Base-by-base conservation (phyloP, 2,113 vertebrate species). In the Holacanthus passer region DNA sequence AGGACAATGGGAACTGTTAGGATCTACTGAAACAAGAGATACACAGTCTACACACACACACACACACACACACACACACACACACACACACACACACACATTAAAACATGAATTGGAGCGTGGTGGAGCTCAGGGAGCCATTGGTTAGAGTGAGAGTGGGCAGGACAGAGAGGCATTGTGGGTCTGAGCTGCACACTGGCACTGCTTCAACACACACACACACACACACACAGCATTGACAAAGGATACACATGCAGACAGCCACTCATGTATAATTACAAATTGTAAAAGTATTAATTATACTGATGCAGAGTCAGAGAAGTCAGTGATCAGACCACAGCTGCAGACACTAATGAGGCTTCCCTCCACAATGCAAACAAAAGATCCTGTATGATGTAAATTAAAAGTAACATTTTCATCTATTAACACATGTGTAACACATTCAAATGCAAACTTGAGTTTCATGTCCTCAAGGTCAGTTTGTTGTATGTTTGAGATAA, bases 141-240 rank as follows among this genome's bases (percentile, higher is more conserved):
- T 37, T 80, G 80, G 82, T 24, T 68, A 70, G 68, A 80, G 53
- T 64, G 52, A 69, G 73, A 87, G 73, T 87, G 74, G 86, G 86
- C 65, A 55, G 73, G n/a, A 94, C 87, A 94, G 88, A 90, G 85
- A 77, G 56, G 86, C 92, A 93, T 94, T 95, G 91, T 94, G 92
- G 84, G 84, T 85, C 65, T 84, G 90, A 86, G 93, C 92, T 93
- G 91, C 90, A 82, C 58, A 56, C 85, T 92, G 90, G 90, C 91
- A 82, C 70, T 12, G 39, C 35, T 91, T 91, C 87, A 92, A 72
- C 53, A 62, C 60, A 78, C 60, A 80, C 76, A 75, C 29, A 59
- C 20, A 68, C 50, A 64, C 63, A 62, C 35, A 68, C 12, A 55
- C 27, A 56, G 3, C 17, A 62, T 3, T 37, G 19, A 70, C 3